These are phyloP conservation scores for Astatotilapia flaviijosephi DNA, from an alignment of 2,113 vertebrate species.

Conservation along the genomic window DNA sequence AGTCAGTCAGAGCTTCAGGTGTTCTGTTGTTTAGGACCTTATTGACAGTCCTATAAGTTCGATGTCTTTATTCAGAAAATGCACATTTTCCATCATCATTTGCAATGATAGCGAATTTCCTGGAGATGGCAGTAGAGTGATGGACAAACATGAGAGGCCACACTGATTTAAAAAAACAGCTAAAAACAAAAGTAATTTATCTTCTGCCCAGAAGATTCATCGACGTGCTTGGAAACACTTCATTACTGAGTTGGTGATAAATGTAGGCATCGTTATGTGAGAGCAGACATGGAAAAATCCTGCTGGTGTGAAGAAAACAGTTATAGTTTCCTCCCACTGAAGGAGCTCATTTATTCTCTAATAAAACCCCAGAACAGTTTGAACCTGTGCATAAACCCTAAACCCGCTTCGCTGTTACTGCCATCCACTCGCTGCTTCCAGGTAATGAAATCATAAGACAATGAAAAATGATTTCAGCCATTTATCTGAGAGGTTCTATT, in stretches of 20 bases:
- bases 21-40: neutral
- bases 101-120: neutral
- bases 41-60: neutral
- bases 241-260: neutral
- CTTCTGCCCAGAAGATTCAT: neutral
- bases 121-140: neutral
- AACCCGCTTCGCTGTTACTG: neutral
- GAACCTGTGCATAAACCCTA: accelerated
- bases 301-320: accelerated
- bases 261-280: neutral
- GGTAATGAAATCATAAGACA: neutral
- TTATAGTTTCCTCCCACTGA: neutral
- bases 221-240: neutral
- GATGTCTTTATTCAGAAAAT: neutral
- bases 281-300: neutral
- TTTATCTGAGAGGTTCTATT: no score
- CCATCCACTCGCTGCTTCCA: neutral
- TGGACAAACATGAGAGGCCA: neutral
- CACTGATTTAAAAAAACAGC: neutral
- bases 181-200: neutral
- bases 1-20: neutral
- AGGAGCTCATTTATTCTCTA: neutral
- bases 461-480: no score
- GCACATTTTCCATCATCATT: accelerated
- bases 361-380: neutral